These are phyloP conservation scores for Todus mexicanus DNA, from an alignment of 2,797 vertebrate species.

Conservation along the genomic window DNA sequence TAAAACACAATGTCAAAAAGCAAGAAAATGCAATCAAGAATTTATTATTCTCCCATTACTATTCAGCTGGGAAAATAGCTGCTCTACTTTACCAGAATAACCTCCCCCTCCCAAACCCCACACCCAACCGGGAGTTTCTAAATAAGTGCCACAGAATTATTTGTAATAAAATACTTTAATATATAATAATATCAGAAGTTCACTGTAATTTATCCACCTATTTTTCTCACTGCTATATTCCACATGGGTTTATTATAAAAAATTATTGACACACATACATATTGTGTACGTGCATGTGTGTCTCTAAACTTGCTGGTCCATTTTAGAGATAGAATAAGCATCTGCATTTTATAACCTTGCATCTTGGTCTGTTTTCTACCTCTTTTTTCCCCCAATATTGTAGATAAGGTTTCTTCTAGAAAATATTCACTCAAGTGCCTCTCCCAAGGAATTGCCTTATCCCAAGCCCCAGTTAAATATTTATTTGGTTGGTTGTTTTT, in stretches of 20 bases:
- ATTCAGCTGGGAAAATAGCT: conserved; percentile 65
- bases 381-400: not conserved
- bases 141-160: not conserved
- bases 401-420: not conserved
- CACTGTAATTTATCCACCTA: conserved; percentile 12
- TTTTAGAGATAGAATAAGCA: not conserved
- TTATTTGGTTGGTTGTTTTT: no score
- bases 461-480: not conserved
- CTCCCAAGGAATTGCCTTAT: not conserved
- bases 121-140: not conserved
- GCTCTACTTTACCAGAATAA: conserved; percentile 49
- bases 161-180: conserved; percentile 13
- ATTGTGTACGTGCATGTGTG: not conserved
- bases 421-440: not conserved
- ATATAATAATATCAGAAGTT: conserved; percentile 18
- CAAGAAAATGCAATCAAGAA: conserved; percentile 70
- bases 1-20: conserved; percentile 72
- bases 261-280: not conserved
- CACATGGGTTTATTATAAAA: not conserved
- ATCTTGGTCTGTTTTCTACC: not conserved
- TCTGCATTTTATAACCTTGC: not conserved
- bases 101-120: conserved; percentile 1
- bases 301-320: not conserved
- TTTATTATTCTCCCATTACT: conserved; percentile 71
- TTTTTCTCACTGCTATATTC: conserved; percentile 16